Base-by-base conservation (phyloP, 1,140 invertebrate species). In the Steinernema feltiae region DNA sequence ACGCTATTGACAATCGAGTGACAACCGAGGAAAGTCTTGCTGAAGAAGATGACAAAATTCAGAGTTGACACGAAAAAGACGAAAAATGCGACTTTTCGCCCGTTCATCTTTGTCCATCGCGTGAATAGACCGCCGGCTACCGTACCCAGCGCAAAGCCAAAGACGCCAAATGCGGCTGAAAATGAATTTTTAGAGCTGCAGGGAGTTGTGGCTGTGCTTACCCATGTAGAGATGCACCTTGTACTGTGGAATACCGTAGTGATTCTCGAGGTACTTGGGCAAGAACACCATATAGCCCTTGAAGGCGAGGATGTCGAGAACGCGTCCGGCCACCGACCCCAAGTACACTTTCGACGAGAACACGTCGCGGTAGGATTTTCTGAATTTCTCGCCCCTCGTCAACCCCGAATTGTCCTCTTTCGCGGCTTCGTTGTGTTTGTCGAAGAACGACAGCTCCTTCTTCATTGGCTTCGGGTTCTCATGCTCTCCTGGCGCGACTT, bases 171-270 rank as follows among this genome's bases (percentile, higher is more conserved):
- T 24, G 80, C 69, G 18, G 82, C 82, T 83, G 46, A 72, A 85
- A 70, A 15, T 12, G 18, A 2, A 71, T 79, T 72, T 32, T 79
- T 76, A 1, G 18, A 32, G 32, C 3, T n/a, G 2, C 24, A 63
- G 24, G 24, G 12, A 63, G 24, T 27, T 1, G 18, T 17, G 31
- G 24, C 17, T 2, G 53, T 0, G 70, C 79, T 48, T 78, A 85
- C 84, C 84, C 85, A 85, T 86, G 17, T 82, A 82, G 1, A 74
- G 63, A 75, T 85, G 85, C 30, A 85, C 84, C 73, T 79, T 70
- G 72, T 86, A 86, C 41, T 83, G 84, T 24, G 84, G 85, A 48
- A 85, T 86, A 32, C 84, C 84, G 76, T 81, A 85, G 69, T 85
- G 84, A 71, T 86, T 81, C 72, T 85, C 84, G 41, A 85, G 72